phyloP scores from a whole-genome alignment of 2,797 vertebrate species.

The Aselliscus stoliczkanus region DNA sequence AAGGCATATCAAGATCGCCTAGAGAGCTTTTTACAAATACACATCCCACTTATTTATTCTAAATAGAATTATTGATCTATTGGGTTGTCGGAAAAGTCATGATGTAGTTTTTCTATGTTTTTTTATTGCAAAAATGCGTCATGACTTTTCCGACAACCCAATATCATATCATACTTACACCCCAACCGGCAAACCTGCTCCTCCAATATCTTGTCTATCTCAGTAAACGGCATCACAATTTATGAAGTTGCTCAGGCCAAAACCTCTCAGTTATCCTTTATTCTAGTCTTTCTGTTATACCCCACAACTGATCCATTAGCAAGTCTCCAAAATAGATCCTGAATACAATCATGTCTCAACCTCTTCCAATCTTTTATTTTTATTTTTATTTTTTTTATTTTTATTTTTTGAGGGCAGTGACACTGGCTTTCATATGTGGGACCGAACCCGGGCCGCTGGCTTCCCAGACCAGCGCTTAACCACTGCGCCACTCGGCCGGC shows the following conservation, averaged over 20 bases:
- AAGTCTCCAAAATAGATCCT: neutral
- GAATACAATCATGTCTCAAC: neutral
- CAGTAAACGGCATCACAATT: neutral
- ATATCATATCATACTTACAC: neutral
- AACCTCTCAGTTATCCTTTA: neutral
- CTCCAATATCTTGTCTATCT: neutral
- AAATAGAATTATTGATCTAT: neutral
- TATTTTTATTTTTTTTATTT: no score
- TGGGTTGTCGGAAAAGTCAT: no score
- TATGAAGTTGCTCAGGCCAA: neutral
- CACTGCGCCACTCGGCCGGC: no score
- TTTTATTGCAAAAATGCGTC: no score
- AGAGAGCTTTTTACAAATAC: neutral
- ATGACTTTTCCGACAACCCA: no score
- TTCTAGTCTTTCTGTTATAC: neutral
- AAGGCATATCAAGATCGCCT: neutral
- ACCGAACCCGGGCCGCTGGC: no score
- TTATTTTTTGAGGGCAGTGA: no score
- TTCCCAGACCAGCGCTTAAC: no score
- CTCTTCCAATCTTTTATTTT: neutral
- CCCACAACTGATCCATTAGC: neutral
- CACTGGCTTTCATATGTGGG: no score
- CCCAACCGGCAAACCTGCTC: neutral
- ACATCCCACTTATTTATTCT: neutral
- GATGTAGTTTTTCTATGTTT: no score